Evolutionary conservation across 2,888 invertebrate genomes (phyloP).

Genomic region (Sinodicranocentrus sp.): DNA sequence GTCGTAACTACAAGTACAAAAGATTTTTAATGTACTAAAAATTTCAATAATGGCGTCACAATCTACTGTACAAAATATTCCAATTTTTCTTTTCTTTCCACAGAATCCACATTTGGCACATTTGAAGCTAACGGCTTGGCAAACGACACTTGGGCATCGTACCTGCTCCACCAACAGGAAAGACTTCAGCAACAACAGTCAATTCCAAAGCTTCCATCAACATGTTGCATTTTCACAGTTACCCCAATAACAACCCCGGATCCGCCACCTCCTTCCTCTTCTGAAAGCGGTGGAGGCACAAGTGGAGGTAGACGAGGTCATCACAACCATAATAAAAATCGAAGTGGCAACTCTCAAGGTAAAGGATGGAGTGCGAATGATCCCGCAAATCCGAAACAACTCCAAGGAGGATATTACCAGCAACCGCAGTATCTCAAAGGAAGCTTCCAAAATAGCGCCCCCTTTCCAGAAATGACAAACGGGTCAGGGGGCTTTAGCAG

Average conservation of each 20-base stretch:
- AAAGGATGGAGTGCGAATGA: conserved; percentile 45
- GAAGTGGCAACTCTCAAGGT: conserved; percentile 3
- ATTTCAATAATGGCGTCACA: too few species aligned
- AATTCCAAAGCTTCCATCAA: conserved; percentile 70
- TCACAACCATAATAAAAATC: conserved; percentile 35
- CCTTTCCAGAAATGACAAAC: conserved; percentile 31
- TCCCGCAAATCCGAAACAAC: conserved; percentile 53
- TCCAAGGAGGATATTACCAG: conserved; percentile 56
- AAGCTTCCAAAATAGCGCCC: conserved; percentile 41
- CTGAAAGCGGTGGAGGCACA: conserved; percentile 42
- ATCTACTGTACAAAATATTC: too few species aligned
- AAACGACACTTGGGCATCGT: conserved; percentile 60
- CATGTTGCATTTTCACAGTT: conserved; percentile 71
- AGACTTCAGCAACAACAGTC: conserved; percentile 34
- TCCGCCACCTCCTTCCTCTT: conserved; percentile 37
- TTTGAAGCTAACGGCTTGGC: conserved; percentile 57
- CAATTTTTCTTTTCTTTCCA: neutral
- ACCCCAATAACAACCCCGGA: conserved; percentile 38
- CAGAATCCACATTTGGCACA: conserved; percentile 53
- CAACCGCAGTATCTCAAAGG: conserved; percentile 56
- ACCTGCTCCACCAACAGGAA: conserved; percentile 50
- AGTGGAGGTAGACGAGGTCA: conserved; percentile 14
- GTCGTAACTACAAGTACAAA: too few species aligned
- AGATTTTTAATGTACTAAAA: too few species aligned
- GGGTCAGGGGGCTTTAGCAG: conserved; percentile 6